Conservation (phyloP, 1,140 invertebrate species). For the Scaptomyza hsui region DNA sequence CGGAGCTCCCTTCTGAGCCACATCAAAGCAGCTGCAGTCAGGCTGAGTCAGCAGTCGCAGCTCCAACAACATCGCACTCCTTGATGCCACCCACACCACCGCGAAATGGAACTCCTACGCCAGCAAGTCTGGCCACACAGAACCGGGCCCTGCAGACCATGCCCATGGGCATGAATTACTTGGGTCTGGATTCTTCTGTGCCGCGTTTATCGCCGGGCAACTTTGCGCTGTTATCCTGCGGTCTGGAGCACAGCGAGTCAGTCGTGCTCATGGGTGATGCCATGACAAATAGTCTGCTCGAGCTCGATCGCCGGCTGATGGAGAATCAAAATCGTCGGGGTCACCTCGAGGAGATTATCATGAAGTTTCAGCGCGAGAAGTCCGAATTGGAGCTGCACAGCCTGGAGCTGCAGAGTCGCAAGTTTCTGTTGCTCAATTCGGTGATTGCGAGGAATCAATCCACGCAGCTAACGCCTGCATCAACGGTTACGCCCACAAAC, state of each 20-base stretch:
- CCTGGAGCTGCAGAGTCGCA: constrained; percentile 72
- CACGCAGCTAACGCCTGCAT: constrained; percentile 13
- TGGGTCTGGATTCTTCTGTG: constrained; percentile 29
- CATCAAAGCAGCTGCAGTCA: constrained; percentile 25
- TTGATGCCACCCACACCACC: constrained; percentile 22
- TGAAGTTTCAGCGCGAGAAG: constrained; percentile 78
- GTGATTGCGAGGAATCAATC: constrained; percentile 24
- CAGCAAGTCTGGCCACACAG: background rate
- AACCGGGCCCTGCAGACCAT: constrained; percentile 4
- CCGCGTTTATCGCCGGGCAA: constrained; percentile 22
- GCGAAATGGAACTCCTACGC: constrained; percentile 26
- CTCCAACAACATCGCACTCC: background rate
- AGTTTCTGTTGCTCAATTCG: constrained; percentile 65
- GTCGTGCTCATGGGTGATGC: constrained; percentile 19
- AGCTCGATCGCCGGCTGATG: constrained; percentile 72
- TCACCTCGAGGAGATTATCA: constrained; percentile 78
- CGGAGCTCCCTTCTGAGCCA: constrained; percentile 29
- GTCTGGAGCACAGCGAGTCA: background rate
- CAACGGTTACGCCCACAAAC: constrained; percentile 13
- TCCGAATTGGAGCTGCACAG: constrained; percentile 64
- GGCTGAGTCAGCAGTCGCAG: constrained; percentile 1
- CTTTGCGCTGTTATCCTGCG: background rate
- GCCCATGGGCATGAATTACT: constrained; percentile 32
- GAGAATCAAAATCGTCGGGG: constrained; percentile 73
- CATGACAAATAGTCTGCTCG: constrained; percentile 57